Evolutionary conservation across 2,888 invertebrate genomes (phyloP), one percentile per base, ranked within the genome.

Genomic region (Blastobasis adustella): DNA sequence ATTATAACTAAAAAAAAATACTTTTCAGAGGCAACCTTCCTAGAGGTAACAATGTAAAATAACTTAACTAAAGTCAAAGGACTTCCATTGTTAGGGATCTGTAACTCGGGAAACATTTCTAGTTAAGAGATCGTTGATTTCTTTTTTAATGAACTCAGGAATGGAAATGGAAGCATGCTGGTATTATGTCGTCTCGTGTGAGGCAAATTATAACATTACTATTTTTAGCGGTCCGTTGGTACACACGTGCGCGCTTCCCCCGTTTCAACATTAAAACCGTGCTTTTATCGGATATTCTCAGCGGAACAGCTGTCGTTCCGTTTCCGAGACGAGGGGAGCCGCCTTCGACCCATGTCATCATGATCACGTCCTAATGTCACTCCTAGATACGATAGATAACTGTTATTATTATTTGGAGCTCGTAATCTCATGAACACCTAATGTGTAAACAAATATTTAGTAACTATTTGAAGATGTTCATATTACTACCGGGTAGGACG

Each of bases 281-380:
- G 67, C 70, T 74, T 73, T 75, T 69, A 69, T 76, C 70, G 76
- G 74, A 73, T 76, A 76, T 79, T 73, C 72, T 65, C 65, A 61
- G 63, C 65, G 66, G 67, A 77, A 79, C 84, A 85, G 84, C 84
- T 87, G 86, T 82, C 79, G 68, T 68, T 75, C 79, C 83, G 85
- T 85, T 85, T 86, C 76, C 69, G 79, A 76, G 69, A 67, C 67
- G 71, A 70, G 71, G 79, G 77, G 77, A 72, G 73, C 73, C 63
- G 64, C 47, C 49, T 51, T 23, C 51, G 42, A 38, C 50, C 50
- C 46, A 46, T 46, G 50, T 54, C 51, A 49, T 49, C 49, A 66
- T 60, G 55, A 61, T 59, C 58, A 61, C 23, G 23, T 23, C 23
- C 23, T 23, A 58, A 58, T 63, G 55, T 56, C 58, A 58, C 54